Evolutionary conservation across 2,888 invertebrate genomes (phyloP), one percentile per base, ranked within the genome.

Genomic region (Blera fallax): DNA sequence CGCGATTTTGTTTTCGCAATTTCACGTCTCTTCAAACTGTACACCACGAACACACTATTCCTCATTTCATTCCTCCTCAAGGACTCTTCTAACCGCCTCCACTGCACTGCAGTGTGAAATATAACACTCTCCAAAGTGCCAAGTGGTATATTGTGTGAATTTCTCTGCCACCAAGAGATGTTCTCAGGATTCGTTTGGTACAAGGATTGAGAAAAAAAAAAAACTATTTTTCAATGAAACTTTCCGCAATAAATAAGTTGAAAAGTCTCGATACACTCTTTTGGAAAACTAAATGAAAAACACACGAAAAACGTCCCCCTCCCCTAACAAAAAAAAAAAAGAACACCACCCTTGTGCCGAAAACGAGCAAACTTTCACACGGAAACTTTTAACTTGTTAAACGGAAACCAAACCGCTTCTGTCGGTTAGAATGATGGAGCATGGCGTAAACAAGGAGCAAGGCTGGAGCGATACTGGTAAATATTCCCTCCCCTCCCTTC

Each of bases 191-290:
- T 45, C 54, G 8, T 56, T 24, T 24, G 50, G 27, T 16, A 6
- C 6, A 7, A 2, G 29, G 27, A 21, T 10, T 11, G 4, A 16
- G 0, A 0, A 34, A n/a, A 74, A 40, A 50, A 37, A 29, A 54
- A 50, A 62, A 40, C 27, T 37, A 62, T 16, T 34, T 10, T 77
- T 85, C 60, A 81, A 81, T 85, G 72, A 72, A 85, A 85, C 81
- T 85, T 85, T 85, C 43, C 32, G 37, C 81, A 81, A 85, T 85
- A 85, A 85, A 85, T 85, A 85, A 85, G 81, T 85, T 85, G 54
- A 40, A 74, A 70, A 67, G 81, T 81, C 85, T 81, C 85, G 60
- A 85, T 81, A 85, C 76, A 72, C 54, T 70, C 45, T 37, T 40
- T 79, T 45, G 0, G 29, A 21, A 27, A 79, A 14, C 60, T 43